Evolutionary conservation across 2,797 vertebrate genomes (phyloP).

Genomic region (Tenualosa thibaudeaui): DNA sequence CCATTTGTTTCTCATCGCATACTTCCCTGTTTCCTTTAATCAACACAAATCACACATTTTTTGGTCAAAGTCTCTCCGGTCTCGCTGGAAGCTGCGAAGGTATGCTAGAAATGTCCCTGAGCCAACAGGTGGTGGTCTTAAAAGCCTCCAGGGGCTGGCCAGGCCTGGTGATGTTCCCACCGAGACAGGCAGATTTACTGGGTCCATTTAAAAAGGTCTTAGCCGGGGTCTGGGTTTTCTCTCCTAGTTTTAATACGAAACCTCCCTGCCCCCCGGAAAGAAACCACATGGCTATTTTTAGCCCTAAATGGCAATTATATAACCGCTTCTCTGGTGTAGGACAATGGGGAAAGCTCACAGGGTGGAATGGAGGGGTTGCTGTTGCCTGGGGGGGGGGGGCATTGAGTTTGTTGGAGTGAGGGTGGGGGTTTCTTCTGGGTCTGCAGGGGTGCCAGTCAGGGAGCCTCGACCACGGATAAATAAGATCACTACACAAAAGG

Average conservation of each 20-base stretch:
- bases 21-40: neutral
- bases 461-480: conserved; percentile 51
- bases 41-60: neutral
- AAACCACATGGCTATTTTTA: conserved; percentile 6
- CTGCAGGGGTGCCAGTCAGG: conserved; percentile 40
- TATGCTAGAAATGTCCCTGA: neutral
- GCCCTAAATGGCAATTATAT: conserved; percentile 52
- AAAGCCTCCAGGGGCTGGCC: neutral
- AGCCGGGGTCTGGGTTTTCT: neutral
- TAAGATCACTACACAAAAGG: conserved; percentile 54
- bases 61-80: conserved; percentile 4
- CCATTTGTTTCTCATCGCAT: conserved; percentile 15
- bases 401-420: conserved; percentile 25
- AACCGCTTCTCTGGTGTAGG: conserved; percentile 54
- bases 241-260: conserved; percentile 52
- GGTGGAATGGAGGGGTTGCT: conserved; percentile 30
- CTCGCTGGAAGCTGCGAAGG: neutral
- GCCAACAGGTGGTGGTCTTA: conserved; percentile 19
- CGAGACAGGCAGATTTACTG: conserved; percentile 44
- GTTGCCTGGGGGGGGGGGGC: neutral
- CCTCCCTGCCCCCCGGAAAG: conserved; percentile 42
- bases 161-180: conserved; percentile 16
- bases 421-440: conserved; percentile 54
- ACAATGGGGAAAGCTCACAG: conserved; percentile 62
- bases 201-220: conserved; percentile 45